Evolutionary conservation across 2,797 vertebrate species (phyloP).

Genomic region (Fratercula arctica): DNA sequence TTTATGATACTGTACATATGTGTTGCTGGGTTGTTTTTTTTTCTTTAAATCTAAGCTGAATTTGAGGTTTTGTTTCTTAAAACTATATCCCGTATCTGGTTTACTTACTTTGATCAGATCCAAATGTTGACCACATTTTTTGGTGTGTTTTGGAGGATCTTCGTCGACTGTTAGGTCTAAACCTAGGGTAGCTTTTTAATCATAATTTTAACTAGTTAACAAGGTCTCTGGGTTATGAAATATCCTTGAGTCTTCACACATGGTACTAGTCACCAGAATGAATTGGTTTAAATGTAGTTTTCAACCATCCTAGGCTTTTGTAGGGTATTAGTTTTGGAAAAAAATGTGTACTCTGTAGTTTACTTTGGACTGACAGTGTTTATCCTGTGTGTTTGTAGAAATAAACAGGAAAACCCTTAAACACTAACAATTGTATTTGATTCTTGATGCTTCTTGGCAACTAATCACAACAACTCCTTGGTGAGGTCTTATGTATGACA

Average conservation of each 20-base stretch:
- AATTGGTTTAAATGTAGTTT: conserved; percentile 59
- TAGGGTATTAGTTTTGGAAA: conserved; percentile 70
- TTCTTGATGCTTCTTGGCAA: conserved; percentile 82
- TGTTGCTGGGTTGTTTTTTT: background rate
- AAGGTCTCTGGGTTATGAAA: conserved; percentile 68
- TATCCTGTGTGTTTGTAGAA: conserved; percentile 82
- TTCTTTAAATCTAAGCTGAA: background rate
- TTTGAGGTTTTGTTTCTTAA: conserved; percentile 33
- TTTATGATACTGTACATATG: conserved; percentile 32
- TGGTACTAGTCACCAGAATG: conserved; percentile 44
- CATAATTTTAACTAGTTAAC: conserved; percentile 73
- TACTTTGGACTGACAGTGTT: conserved; percentile 84
- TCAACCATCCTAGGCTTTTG: conserved; percentile 60
- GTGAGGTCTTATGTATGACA: conserved; percentile 76
- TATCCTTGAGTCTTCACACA: conserved; percentile 72
- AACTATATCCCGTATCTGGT: background rate
- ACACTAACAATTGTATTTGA: conserved; percentile 82
- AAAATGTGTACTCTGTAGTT: conserved; percentile 73
- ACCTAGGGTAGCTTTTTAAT: conserved; percentile 20
- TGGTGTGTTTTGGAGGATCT: conserved; percentile 17
- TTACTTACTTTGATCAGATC: conserved; percentile 17
- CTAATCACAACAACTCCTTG: conserved; percentile 82
- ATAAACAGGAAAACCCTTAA: conserved; percentile 89
- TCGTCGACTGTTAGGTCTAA: conserved; percentile 9
- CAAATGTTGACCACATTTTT: conserved; percentile 21